Evolutionary conservation across 1,140 invertebrate species (phyloP), one percentile per base, ranked within the genome.

Genomic region (Drosophila lacteicornis): DNA sequence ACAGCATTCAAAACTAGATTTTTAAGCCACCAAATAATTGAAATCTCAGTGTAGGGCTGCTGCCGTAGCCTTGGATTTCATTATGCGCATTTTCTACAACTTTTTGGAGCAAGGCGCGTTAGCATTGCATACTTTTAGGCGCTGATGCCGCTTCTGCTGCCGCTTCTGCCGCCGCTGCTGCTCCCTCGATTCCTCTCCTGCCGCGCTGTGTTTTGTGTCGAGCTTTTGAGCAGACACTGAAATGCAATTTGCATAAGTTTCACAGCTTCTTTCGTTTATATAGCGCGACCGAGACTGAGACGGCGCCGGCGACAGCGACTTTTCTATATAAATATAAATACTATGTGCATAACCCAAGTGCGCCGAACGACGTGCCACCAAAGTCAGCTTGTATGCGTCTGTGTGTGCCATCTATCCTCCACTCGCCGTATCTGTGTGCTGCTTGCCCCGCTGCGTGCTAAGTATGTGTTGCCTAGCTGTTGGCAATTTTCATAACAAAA

Each of bases 221-320:
- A 81, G 84, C 85, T 82, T 87, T 87, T 71, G 83, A 80, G 76
- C 83, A 87, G 83, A 87, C 83, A 87, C 83, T 88, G 85, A 88
- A 88, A 90, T 90, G 85, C 86, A 90, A 90, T 90, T 90, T 90
- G 85, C 85, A 90, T 90, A 90, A 90, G 85, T 90, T 90, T 91
- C 85, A 82, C 85, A 91, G 85, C 85, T 91, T 91, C 82, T 87
- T 85, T 90, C 85, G 85, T 66, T 82, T 88, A 84, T 90, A 81
- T 85, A 88, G 75, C 19, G 19, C 22, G 33, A 55, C 53, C 36
- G 53, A 55, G 53, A 55, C 53, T 17, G 33, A 40, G 19, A 12
- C 33, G n/a, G 38, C 25, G 9, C 6, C 36, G 19, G 17, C 30
- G 27, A 67, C 38, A 38, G 46, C 76, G 75, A 90, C 85, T 84